These are phyloP conservation scores for Muntiacus reevesi DNA, from an alignment of 2,113 vertebrate species.

Conservation along the genomic window DNA sequence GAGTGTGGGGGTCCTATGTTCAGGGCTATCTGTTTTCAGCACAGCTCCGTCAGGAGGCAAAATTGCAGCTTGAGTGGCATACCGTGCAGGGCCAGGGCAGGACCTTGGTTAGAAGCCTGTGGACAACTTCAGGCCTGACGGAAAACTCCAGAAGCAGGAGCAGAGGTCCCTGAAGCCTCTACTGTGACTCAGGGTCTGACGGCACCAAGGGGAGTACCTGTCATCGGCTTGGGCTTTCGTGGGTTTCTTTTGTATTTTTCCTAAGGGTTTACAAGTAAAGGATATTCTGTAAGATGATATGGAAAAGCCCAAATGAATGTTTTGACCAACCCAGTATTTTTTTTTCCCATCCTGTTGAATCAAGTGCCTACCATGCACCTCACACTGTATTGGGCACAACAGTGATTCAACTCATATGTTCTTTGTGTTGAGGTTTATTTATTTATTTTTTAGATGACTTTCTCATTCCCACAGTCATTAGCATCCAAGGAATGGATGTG, in stretches of 20 bases:
- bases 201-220: background rate
- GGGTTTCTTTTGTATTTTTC: background rate
- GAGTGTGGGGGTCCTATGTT: background rate
- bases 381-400: background rate
- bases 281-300: background rate
- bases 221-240: conserved; percentile 32
- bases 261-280: conserved; percentile 9
- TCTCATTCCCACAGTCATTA: background rate
- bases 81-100: background rate
- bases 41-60: background rate
- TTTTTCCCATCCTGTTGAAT: background rate
- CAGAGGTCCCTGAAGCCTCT: background rate
- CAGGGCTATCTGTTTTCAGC: background rate
- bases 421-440: background rate
- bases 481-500: background rate
- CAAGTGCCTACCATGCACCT: conserved; percentile 17
- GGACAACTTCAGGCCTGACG: background rate
- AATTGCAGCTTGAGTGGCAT: background rate
- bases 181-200: background rate
- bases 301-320: background rate
- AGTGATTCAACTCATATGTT: background rate
- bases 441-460: background rate
- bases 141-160: background rate
- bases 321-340: background rate
- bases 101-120: background rate